phyloP scores from a whole-genome alignment of 2,113 vertebrate genomes.

The Toxotes chatareus region DNA sequence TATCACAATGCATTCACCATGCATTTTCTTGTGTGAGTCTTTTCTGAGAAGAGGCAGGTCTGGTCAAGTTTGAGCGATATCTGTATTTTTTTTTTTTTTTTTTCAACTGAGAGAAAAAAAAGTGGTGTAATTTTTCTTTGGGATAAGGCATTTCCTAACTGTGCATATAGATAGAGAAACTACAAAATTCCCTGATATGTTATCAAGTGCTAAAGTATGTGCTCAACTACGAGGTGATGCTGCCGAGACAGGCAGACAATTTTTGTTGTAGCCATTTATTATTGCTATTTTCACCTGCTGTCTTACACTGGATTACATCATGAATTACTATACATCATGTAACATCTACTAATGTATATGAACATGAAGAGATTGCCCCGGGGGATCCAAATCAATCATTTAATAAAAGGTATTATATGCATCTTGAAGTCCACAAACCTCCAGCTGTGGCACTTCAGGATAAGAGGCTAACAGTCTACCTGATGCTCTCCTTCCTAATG shows the following conservation, averaged over 20 bases:
- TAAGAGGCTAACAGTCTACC: constrained; percentile 81
- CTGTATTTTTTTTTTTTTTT: constrained; percentile 39
- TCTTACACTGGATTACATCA: constrained; percentile 67
- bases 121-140: constrained; percentile 76
- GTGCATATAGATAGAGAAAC: constrained; percentile 81
- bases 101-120: constrained; percentile 51
- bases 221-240: constrained; percentile 73
- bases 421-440: constrained; percentile 55
- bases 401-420: constrained; percentile 38
- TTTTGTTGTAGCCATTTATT: constrained; percentile 72
- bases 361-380: constrained; percentile 52
- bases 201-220: constrained; percentile 79
- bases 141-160: constrained; percentile 83
- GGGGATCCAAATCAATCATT: constrained; percentile 52
- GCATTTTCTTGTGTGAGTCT: constrained; percentile 87
- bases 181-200: constrained; percentile 85
- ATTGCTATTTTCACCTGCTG: constrained; percentile 83
- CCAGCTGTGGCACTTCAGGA: constrained; percentile 77
- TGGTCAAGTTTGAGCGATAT: constrained; percentile 53
- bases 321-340: constrained; percentile 50
- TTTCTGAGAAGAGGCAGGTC: constrained; percentile 68
- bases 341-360: constrained; percentile 48
- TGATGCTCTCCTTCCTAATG: constrained; percentile 45
- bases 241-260: constrained; percentile 54
- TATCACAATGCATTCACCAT: constrained; percentile 87